Percentiles rank a stretch among this genome's conserved stretches.
Conservation (phyloP, 2,797 vertebrate genomes). For the Synanceia verrucosa region DNA sequence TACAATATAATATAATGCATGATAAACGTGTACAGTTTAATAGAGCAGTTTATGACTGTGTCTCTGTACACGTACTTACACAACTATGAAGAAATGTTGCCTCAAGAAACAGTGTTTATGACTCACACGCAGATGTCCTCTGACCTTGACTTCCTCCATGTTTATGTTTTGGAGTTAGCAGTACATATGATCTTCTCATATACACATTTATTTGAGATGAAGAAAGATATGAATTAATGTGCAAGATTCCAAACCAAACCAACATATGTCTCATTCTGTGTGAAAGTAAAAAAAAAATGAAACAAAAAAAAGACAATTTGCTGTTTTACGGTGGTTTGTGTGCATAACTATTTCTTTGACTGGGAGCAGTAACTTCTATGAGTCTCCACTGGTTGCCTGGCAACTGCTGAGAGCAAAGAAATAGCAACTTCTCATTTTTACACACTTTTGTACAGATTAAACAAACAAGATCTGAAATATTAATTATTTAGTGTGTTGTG, state of each 20-base stretch:
- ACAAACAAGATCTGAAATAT: not conserved
- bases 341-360: not conserved
- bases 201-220: not conserved
- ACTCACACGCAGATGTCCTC: not conserved
- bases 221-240: not conserved
- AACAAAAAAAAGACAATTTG: not conserved
- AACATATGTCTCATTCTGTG: not conserved
- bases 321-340: not conserved
- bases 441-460: not conserved
- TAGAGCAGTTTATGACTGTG: constrained; percentile 4
- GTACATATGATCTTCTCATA: not conserved
- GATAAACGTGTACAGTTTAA: constrained; percentile 11
- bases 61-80: constrained; percentile 4
- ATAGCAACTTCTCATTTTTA: not conserved
- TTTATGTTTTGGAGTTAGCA: not conserved
- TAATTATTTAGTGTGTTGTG: not conserved
- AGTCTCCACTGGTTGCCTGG: not conserved
- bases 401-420: not conserved
- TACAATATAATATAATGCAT: constrained; percentile 1
- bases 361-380: not conserved
- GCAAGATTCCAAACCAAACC: not conserved
- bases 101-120: not conserved
- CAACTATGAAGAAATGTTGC: constrained; percentile 11
- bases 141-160: not conserved
- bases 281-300: not conserved